These are phyloP conservation scores for Umimayanthus chanpuru DNA, from an alignment of 92 coral and sea anemone genomes.

Conservation along the genomic window DNA sequence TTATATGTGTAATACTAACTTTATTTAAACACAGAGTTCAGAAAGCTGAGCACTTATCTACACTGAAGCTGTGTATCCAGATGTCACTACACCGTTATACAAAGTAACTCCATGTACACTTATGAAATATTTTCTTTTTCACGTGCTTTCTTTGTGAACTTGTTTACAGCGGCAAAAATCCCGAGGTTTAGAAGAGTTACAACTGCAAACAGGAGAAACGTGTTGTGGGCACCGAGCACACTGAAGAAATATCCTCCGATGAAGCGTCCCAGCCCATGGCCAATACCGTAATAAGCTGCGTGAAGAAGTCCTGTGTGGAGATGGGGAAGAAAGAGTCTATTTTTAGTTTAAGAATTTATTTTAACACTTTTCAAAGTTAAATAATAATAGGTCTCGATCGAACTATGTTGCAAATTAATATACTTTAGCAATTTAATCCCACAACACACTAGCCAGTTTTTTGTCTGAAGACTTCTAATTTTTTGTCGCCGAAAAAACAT, in stretches of 20 bases:
- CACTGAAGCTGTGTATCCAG: neutral
- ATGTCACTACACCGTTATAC: neutral
- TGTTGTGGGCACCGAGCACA: slow-evolving; percentile 55
- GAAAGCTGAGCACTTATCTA: too few relatives aligned
- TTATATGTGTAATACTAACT: too few relatives aligned
- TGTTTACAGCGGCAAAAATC: slow-evolving; percentile 51
- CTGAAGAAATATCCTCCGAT: slow-evolving; percentile 67
- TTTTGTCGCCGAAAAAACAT: too few relatives aligned
- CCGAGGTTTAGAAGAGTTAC: slow-evolving; percentile 46
- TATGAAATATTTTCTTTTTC: neutral
- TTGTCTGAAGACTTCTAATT: too few relatives aligned
- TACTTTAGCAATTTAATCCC: neutral
- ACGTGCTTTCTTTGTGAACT: neutral
- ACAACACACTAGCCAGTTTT: too few relatives aligned
- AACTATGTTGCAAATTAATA: neutral
- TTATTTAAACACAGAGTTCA: too few relatives aligned
- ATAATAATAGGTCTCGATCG: neutral
- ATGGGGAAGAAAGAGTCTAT: neutral
- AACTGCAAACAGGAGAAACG: slow-evolving; percentile 59
- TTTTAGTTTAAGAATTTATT: neutral
- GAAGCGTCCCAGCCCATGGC: slow-evolving; percentile 74
- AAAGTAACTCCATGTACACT: neutral
- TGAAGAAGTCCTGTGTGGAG: slow-evolving; percentile 63
- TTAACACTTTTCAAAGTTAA: too few relatives aligned
- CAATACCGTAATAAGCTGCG: slow-evolving; percentile 67